phyloP scores from a whole-genome alignment of 2,888 invertebrate species.

The Agrilus biguttatus region DNA sequence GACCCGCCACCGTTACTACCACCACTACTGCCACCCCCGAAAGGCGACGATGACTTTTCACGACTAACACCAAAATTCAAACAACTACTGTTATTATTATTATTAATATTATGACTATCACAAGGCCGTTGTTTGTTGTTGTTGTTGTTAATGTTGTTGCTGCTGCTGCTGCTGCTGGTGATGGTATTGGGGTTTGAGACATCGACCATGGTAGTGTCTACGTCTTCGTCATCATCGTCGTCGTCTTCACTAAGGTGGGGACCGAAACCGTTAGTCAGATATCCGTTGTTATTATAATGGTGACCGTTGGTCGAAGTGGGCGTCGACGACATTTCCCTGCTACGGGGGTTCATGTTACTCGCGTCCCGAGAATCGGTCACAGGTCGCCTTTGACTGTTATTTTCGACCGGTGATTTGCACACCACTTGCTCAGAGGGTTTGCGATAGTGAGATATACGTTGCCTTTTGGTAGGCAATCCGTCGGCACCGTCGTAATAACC shows the following conservation, averaged over 20 bases:
- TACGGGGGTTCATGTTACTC: constrained; percentile 34
- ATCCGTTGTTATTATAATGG: constrained; percentile 4
- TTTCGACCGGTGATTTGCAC: constrained; percentile 32
- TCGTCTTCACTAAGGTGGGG: constrained; percentile 7
- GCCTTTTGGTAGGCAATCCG: constrained; percentile 55
- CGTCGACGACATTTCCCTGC: constrained; percentile 21
- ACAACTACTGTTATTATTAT: constrained; percentile 5
- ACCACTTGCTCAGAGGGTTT: constrained; percentile 36
- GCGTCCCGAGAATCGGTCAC: constrained; percentile 31
- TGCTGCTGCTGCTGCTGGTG: background rate
- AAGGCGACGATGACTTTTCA: constrained; percentile 14
- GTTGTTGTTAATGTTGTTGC: constrained; percentile 1
- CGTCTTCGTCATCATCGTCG: constrained; percentile 1
- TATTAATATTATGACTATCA: constrained; percentile 23
- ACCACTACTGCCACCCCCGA: constrained; percentile 1
- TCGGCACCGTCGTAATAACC: constrained; percentile 45
- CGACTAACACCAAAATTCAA: constrained; percentile 23
- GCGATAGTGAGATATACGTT: constrained; percentile 73
- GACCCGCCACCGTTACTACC: constrained; percentile 5
- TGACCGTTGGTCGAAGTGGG: constrained; percentile 3
- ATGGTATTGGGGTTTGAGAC: too few relatives aligned
- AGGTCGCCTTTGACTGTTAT: constrained; percentile 26
- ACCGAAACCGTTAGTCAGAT: background rate
- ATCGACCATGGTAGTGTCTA: background rate
- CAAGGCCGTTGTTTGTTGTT: constrained; percentile 21